These are phyloP conservation scores for Oncorhynchus mykiss DNA, from an alignment of 2,113 vertebrate genomes.

Conservation along the genomic window DNA sequence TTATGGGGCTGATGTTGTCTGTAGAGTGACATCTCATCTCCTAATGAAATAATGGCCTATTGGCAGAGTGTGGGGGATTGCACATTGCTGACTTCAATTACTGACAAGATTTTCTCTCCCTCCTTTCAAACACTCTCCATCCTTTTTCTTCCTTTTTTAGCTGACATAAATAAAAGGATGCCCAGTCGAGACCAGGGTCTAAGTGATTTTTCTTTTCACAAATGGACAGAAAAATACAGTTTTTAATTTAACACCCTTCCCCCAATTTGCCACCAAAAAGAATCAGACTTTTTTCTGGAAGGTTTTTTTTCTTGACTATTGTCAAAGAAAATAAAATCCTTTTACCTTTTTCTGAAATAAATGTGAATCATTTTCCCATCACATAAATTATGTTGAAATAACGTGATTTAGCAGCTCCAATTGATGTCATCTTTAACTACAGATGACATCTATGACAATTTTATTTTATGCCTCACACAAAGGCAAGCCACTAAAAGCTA, in stretches of 20 bases:
- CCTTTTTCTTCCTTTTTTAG: slow-evolving; percentile 42
- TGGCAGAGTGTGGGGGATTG: slow-evolving; percentile 64
- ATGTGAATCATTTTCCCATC: slow-evolving; percentile 22
- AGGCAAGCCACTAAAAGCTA: no score
- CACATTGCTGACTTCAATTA: slow-evolving; percentile 73
- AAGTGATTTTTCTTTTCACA: slow-evolving; percentile 58
- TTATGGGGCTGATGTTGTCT: slow-evolving; percentile 59
- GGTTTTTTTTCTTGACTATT: slow-evolving; percentile 24
- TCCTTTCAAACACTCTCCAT: slow-evolving; percentile 40
- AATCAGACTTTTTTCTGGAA: slow-evolving; percentile 36
- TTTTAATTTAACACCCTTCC: slow-evolving; percentile 46
- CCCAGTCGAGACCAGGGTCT: slow-evolving; percentile 47
- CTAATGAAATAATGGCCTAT: slow-evolving; percentile 75
- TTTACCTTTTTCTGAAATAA: slow-evolving; percentile 26
- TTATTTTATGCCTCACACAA: no score
- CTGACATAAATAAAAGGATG: slow-evolving; percentile 56
- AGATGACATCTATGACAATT: no score
- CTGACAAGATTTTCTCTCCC: slow-evolving; percentile 42
- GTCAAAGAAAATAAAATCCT: slow-evolving; percentile 14
- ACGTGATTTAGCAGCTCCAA: neutral
- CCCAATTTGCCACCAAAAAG: slow-evolving; percentile 40
- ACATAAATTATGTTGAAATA: slow-evolving; percentile 25
- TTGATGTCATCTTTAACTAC: no score
- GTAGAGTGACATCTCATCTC: slow-evolving; percentile 67
- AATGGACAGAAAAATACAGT: slow-evolving; percentile 50